Base-by-base conservation (phyloP, 2,888 invertebrate genomes). In the Drosophila pegasa region DNA sequence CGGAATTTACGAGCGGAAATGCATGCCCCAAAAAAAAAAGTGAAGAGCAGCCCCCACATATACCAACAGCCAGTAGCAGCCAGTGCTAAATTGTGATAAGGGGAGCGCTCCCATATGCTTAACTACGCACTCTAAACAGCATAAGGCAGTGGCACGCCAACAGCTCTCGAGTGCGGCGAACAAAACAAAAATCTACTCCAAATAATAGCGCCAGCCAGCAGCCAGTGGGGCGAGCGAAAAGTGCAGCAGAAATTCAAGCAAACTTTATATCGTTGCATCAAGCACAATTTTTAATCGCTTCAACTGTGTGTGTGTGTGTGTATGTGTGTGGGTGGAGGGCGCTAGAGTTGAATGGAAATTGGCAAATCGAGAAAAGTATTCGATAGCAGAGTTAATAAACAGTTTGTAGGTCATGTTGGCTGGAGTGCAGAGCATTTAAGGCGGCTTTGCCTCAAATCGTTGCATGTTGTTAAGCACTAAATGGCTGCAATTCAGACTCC, bases 1-100 rank as follows among this genome's bases (percentile, higher is more conserved):
- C 29, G 67, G 64, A 74, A 80, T 75, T 69, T 67, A 58, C 59
- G 62, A 59, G 40, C 57, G 63, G 61, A 72, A 79, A 86, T 66
- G 41, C 71, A 48, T 45, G 40, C 37, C 40, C 50, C 57, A 55
- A 43, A 66, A 54, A 57, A 18, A 38, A 29, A 37, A 2, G 16
- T 7, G 8, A n/a, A n/a, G n/a, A n/a, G n/a, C n/a, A n/a, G n/a
- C n/a, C n/a, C n/a, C n/a, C 2, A 25, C 14, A 18, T 16, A 7
- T 35, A 40, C 62, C 40, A 40, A 40, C 51, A 59, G 20, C 45
- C 52, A 40, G 41, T 45, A 40, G 43, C 51, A 59, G 20, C 45
- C 52, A 40, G 41, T 52, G 51, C 68, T 14, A 60, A 59, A 52
- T 54, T 68, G 52, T 40, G 52, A 78, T 75, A 78, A 56, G 59